Percentiles rank a stretch among this genome's conserved stretches.
These are phyloP conservation scores for Lateolabrax maculatus DNA, from an alignment of 2,797 vertebrate genomes.

Conservation along the genomic window DNA sequence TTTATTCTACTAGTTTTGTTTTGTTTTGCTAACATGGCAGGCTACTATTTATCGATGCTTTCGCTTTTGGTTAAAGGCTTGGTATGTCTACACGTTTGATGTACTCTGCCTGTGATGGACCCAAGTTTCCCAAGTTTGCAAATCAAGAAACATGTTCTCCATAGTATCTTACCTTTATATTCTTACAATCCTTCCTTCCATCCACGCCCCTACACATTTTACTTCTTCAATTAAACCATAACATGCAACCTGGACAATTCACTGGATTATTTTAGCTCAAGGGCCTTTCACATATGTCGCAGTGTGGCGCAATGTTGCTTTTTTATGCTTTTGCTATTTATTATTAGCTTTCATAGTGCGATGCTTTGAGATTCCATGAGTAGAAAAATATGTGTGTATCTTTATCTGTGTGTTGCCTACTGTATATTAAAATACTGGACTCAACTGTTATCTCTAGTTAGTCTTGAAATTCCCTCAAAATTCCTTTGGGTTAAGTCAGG, in stretches of 20 bases:
- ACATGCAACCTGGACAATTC: not conserved
- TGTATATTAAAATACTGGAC: constrained; percentile 15
- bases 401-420: constrained; percentile 1
- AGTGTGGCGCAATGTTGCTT: constrained; percentile 13
- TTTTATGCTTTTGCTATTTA: constrained; percentile 70
- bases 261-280: constrained; percentile 2
- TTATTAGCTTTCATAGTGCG: constrained; percentile 88
- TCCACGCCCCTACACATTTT: not conserved
- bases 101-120: not conserved
- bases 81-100: not conserved
- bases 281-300: not conserved
- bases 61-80: not conserved
- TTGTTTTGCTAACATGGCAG: not conserved
- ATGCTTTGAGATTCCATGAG: constrained; percentile 81
- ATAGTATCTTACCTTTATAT: not conserved
- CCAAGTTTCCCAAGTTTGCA: not conserved
- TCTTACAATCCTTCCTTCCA: not conserved
- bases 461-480: constrained; percentile 2
- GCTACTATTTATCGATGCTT: not conserved
- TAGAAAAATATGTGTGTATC: constrained; percentile 50
- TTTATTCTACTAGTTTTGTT: not conserved
- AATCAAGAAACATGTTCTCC: not conserved
- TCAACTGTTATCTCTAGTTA: not conserved
- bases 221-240: not conserved
- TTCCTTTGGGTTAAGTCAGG: not conserved